Base-by-base conservation (phyloP, 2,888 invertebrate species). In the Galerucella pusilla region DNA sequence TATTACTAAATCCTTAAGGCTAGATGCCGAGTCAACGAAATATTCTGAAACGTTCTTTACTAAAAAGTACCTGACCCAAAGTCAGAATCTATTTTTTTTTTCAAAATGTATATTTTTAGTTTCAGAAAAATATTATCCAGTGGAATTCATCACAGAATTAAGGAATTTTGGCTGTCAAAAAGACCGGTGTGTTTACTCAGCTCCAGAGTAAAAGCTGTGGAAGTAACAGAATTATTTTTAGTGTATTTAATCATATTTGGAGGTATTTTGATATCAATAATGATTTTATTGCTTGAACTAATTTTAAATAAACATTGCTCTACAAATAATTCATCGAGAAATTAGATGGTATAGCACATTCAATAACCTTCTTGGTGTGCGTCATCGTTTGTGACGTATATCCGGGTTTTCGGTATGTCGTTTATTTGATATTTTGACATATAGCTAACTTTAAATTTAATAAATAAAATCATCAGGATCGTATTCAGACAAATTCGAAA, bases 171-270 rank as follows among this genome's bases (percentile, higher is more conserved):
- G 85, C 76, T 83, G 11, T 75, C 80, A 3, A 77, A 77, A 45
- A 83, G 82, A 75, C 86, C 85, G 3, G 73, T 77, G 52, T 86
- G 85, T 71, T 75, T 85, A 45, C 79, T 84, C 1, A 82, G 79
- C 71, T 75, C 81, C 1, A 77, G 80, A 66, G 74, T 85, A 11
- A 77, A 83, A 35, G 78, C 83, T 20, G 85, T 84, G 7, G 83
- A 82, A 46, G 66, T 77, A 7, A 80, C 79, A 42, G 84, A 83
- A 71, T 75, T 84, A 67, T 84, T 84, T 70, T 69, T 85, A 52
- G 84, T 85, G 0, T 86, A 84, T 77, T 73, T 85, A 45, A 73
- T 84, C 49, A 74, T 85, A 35, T 78, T 76, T 28, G 54, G 81
- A 46, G 85, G 85, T 11, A 77, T 83, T 16, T 11, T 78, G 7